Evolutionary conservation across 2,113 vertebrate genomes (phyloP).

Genomic region (Ranitomeya variabilis): DNA sequence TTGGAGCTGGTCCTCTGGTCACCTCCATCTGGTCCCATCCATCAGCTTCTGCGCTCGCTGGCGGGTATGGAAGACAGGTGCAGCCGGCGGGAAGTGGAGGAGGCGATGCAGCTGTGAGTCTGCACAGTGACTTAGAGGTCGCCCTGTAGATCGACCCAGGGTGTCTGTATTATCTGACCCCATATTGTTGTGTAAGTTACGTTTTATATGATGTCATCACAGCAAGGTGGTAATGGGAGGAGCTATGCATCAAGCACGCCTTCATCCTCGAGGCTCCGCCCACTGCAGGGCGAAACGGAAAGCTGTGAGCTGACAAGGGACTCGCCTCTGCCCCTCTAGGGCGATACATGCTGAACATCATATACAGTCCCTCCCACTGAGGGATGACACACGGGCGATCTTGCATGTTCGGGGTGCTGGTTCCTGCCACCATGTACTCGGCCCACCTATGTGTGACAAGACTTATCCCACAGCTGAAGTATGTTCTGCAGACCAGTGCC

Average conservation of each 20-base stretch:
- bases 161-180: neutral
- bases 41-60: slow-evolving; percentile 21
- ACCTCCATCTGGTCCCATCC: slow-evolving; percentile 22
- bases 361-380: too few relatives aligned
- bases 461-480: too few relatives aligned
- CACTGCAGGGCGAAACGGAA: neutral
- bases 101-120: slow-evolving; percentile 34
- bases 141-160: too few relatives aligned
- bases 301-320: neutral
- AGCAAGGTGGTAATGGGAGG: neutral
- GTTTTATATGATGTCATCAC: neutral
- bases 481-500: too few relatives aligned
- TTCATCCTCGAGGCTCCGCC: neutral
- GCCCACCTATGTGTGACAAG: too few relatives aligned
- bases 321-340: too few relatives aligned
- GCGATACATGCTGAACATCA: too few relatives aligned
- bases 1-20: slow-evolving; percentile 40
- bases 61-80: neutral
- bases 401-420: too few relatives aligned
- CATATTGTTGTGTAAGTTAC: neutral
- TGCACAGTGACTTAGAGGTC: neutral
- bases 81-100: neutral
- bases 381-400: too few relatives aligned
- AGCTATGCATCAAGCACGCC: neutral
- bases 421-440: too few relatives aligned